A percentile compares a stretch with the other conserved stretches of the same genome.
These are phyloP conservation scores for Megaceryle torquata DNA, from an alignment of 2,113 vertebrate species.

Conservation along the genomic window DNA sequence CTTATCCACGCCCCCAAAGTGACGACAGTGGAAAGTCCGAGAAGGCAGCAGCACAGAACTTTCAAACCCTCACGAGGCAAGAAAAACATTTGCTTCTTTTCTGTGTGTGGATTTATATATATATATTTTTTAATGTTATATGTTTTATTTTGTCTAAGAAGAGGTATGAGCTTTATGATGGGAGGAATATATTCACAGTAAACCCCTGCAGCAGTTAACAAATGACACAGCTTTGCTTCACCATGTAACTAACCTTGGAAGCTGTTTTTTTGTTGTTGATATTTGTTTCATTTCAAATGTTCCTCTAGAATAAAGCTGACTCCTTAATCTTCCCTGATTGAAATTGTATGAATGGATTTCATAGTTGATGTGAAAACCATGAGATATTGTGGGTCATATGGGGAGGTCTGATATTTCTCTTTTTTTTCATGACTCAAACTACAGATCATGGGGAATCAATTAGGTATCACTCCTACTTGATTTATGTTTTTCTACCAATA, in stretches of 20 bases:
- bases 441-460: background rate
- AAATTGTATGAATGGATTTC: background rate
- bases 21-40: conserved; percentile 66
- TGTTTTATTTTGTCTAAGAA: conserved; percentile 46
- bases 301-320: background rate
- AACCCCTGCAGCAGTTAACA: background rate
- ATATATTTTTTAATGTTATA: background rate
- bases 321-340: background rate
- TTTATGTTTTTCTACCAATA: background rate
- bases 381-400: background rate
- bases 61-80: conserved; percentile 38
- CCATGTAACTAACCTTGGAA: conserved; percentile 10
- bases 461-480: background rate
- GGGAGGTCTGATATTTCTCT: background rate
- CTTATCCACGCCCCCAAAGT: conserved; percentile 68
- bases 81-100: conserved; percentile 52
- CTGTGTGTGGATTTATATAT: conserved; percentile 19
- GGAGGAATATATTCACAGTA: conserved; percentile 17
- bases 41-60: conserved; percentile 54
- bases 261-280: background rate
- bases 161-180: conserved; percentile 25
- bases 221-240: conserved; percentile 8
- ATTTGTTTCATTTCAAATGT: background rate
- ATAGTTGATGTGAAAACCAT: background rate
- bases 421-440: background rate